Percentiles rank a stretch among this genome's conserved stretches.
phyloP scores from a whole-genome alignment of 2,113 vertebrate species.

The Tor tambroides region DNA sequence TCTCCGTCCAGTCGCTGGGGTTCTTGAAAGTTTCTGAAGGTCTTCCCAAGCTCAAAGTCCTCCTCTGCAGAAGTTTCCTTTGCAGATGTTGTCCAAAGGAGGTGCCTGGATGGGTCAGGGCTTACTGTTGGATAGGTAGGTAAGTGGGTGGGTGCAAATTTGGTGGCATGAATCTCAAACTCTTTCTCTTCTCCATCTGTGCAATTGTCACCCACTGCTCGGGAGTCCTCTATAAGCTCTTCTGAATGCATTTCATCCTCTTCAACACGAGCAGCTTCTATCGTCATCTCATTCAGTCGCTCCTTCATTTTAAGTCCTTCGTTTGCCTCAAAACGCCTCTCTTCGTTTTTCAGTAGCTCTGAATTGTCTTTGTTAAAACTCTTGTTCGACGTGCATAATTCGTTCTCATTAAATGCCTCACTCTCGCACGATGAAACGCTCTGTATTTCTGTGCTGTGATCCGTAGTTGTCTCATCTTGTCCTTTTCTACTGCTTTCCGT shows the following conservation, averaged over 20 bases:
- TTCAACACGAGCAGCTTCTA: background rate
- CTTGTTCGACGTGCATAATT: slow-evolving; percentile 56
- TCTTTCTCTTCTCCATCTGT: background rate
- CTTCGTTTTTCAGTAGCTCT: slow-evolving; percentile 59
- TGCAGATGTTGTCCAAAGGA: background rate
- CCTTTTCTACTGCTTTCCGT: slow-evolving; percentile 40
- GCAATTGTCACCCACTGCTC: no score
- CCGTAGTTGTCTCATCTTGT: slow-evolving; percentile 59
- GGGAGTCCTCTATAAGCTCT: background rate
- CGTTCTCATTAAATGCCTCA: slow-evolving; percentile 46
- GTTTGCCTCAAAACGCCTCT: slow-evolving; percentile 24
- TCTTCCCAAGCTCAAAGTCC: slow-evolving; percentile 23
- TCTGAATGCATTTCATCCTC: background rate
- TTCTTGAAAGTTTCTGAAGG: slow-evolving; percentile 12
- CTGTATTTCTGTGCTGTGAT: slow-evolving; percentile 50
- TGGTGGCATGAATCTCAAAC: background rate
- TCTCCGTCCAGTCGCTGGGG: background rate
- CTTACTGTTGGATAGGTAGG: background rate
- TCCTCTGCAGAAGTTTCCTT: background rate
- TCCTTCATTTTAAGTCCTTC: background rate
- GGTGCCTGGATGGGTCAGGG: background rate
- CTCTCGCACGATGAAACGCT: slow-evolving; percentile 44
- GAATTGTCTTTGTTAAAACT: slow-evolving; percentile 58
- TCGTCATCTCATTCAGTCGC: background rate
- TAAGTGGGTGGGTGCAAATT: background rate